phyloP scores from a whole-genome alignment of 2,888 invertebrate species.

The Agapostemon virescens region DNA sequence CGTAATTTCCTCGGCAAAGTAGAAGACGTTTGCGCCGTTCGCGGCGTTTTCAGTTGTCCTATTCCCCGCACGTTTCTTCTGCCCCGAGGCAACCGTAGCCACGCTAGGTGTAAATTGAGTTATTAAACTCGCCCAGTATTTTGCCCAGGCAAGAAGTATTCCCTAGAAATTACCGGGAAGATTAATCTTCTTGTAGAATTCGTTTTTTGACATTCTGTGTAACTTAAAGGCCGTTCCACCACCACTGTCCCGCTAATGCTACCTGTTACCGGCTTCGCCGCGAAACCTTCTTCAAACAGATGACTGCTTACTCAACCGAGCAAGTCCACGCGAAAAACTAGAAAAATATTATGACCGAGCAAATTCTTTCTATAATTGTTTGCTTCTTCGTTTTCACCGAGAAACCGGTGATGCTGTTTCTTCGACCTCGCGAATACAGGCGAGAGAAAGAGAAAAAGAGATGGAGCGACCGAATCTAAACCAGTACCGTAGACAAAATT shows the following conservation, averaged over 20 bases:
- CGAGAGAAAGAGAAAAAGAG: no score
- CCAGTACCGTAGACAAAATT: background rate
- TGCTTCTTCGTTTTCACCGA: background rate
- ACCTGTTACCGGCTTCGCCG: background rate
- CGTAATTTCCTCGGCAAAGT: background rate
- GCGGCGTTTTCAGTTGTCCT: slow-evolving; percentile 15
- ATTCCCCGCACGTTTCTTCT: slow-evolving; percentile 17
- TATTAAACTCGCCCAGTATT: slow-evolving; percentile 39
- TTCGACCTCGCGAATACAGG: background rate
- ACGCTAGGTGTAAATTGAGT: slow-evolving; percentile 52
- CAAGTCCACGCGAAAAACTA: background rate
- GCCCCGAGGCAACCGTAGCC: background rate
- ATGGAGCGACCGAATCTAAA: background rate
- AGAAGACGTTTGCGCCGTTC: slow-evolving; percentile 6
- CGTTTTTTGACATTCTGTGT: slow-evolving; percentile 17
- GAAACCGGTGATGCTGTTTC: background rate
- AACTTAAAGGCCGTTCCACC: slow-evolving; percentile 4
- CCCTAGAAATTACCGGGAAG: slow-evolving; percentile 27
- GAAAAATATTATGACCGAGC: background rate
- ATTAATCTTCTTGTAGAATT: slow-evolving; percentile 24
- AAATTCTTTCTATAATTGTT: slow-evolving; percentile 2
- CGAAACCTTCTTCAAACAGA: slow-evolving; percentile 3
- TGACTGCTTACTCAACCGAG: background rate
- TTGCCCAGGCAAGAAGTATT: slow-evolving; percentile 14
- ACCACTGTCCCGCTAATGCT: background rate